These are phyloP conservation scores for Girardinichthys multiradiatus DNA, from an alignment of 2,113 vertebrate species.

Conservation along the genomic window DNA sequence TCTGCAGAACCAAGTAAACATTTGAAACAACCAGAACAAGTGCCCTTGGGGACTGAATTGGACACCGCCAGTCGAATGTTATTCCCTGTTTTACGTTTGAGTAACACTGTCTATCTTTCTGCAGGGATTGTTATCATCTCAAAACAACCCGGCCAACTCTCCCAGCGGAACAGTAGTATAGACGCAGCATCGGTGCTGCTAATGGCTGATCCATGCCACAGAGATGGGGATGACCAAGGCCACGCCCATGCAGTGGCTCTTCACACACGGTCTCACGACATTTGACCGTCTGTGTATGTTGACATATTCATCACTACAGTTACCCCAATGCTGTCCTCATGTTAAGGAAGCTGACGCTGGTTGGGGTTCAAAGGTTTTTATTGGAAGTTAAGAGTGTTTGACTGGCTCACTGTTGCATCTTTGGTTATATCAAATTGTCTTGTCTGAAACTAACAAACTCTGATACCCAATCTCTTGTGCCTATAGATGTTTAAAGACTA, in stretches of 20 bases:
- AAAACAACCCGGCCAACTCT: slow-evolving; percentile 89
- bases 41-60: no score
- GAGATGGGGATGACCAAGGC: slow-evolving; percentile 52
- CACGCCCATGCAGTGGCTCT: slow-evolving; percentile 60
- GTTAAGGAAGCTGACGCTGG: slow-evolving; percentile 30
- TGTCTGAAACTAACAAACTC: slow-evolving; percentile 49
- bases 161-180: slow-evolving; percentile 93
- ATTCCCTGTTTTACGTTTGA: slow-evolving; percentile 19
- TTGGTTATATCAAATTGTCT: slow-evolving; percentile 54
- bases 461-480: slow-evolving; percentile 54
- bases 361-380: slow-evolving; percentile 37
- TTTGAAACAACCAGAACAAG: no score
- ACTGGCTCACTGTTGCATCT: slow-evolving; percentile 40
- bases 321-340: slow-evolving; percentile 36
- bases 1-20: no score
- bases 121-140: slow-evolving; percentile 91
- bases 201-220: slow-evolving; percentile 61
- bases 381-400: slow-evolving; percentile 26
- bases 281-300: slow-evolving; percentile 49
- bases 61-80: slow-evolving; percentile 8
- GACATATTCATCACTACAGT: slow-evolving; percentile 43
- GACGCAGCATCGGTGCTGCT: slow-evolving; percentile 77
- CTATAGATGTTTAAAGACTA: slow-evolving; percentile 62
- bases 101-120: slow-evolving; percentile 78
- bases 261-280: slow-evolving; percentile 56